Conservation (phyloP, 2,113 vertebrate genomes). For the Apeltes quadracus region DNA sequence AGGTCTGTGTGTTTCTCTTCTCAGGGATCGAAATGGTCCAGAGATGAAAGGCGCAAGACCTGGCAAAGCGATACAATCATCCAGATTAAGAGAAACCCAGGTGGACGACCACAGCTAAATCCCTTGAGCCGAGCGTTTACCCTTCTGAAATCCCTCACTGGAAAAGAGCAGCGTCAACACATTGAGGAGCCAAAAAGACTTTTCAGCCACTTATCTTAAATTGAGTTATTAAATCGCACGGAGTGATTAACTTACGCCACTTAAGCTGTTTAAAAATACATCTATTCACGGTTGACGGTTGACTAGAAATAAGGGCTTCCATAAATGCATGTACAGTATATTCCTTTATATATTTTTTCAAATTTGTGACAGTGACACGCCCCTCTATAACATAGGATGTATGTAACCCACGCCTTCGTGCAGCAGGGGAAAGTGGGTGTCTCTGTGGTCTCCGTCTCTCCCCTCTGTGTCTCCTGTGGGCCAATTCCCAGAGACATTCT, state of each 20-base stretch:
- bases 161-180: conserved; percentile 47
- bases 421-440: conserved; percentile 68
- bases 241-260: conserved; percentile 58
- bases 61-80: conserved; percentile 33
- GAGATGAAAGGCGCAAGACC: conserved; percentile 51
- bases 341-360: background rate
- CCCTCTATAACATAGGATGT: conserved; percentile 33
- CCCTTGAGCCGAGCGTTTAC: conserved; percentile 11
- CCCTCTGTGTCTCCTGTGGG: conserved; percentile 70
- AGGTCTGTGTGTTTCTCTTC: conserved; percentile 55
- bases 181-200: conserved; percentile 31
- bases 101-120: conserved; percentile 20
- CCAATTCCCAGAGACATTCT: conserved; percentile 67
- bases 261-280: conserved; percentile 51
- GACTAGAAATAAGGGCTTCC: conserved; percentile 25
- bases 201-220: conserved; percentile 36
- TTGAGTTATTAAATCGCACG: conserved; percentile 41
- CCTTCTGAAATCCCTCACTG: conserved; percentile 37
- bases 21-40: conserved; percentile 50
- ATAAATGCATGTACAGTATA: background rate
- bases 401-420: conserved; percentile 39
- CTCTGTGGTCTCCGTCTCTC: conserved; percentile 75
- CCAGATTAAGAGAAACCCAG: conserved; percentile 32
- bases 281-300: conserved; percentile 33
- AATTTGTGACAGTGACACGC: conserved; percentile 10